These are phyloP conservation scores for Lytechinus pictus DNA, from an alignment of 35 echinoderm and acorn worm genomes.

Conservation along the genomic window DNA sequence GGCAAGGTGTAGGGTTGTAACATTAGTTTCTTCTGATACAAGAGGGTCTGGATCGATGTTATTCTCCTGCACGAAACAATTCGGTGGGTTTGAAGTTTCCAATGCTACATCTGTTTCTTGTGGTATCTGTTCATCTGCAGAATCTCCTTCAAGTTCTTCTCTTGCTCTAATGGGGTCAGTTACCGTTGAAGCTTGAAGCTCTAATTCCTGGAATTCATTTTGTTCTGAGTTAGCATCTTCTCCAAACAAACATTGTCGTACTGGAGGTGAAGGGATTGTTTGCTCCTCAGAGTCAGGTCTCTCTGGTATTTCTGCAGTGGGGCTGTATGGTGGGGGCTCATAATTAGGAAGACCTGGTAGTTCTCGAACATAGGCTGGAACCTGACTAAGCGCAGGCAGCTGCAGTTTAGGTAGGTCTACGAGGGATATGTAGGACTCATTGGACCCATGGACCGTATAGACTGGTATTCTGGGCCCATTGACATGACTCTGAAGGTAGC, in stretches of 20 bases:
- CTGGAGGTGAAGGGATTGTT: neutral
- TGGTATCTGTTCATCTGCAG: neutral
- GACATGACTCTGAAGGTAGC: constrained; percentile 83
- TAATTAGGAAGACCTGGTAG: constrained; percentile 68
- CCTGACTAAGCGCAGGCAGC: constrained; percentile 73
- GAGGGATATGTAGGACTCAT: constrained; percentile 88
- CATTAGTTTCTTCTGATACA: neutral
- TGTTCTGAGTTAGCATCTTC: neutral
- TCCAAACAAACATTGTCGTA: neutral
- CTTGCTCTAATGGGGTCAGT: neutral
- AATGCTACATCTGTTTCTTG: neutral
- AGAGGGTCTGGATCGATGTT: neutral
- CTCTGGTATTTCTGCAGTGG: constrained; percentile 55
- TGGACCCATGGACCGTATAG: constrained; percentile 82
- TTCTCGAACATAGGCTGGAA: constrained; percentile 82
- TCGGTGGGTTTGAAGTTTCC: neutral
- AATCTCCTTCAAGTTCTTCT: neutral
- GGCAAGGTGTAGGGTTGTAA: neutral
- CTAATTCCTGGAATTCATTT: neutral
- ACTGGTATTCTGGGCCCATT: constrained; percentile 89
- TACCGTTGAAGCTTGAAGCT: neutral
- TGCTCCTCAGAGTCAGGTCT: neutral
- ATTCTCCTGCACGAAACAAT: neutral
- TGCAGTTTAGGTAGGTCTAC: constrained; percentile 87
- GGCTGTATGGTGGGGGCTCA: constrained; percentile 88